These are phyloP conservation scores for Pyxicephalus adspersus DNA, from an alignment of 2,113 vertebrate species.

Conservation along the genomic window DNA sequence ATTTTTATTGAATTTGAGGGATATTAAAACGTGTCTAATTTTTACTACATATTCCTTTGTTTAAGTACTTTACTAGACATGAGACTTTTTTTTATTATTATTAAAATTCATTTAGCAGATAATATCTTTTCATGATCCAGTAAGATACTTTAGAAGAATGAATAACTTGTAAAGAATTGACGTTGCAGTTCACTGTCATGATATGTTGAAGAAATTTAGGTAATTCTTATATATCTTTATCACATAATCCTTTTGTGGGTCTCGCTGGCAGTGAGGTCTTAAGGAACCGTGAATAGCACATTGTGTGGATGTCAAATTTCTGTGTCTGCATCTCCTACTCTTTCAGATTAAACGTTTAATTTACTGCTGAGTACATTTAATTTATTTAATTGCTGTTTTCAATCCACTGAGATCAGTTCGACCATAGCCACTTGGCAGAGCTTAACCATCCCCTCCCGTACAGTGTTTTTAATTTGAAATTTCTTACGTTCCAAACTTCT, in stretches of 20 bases:
- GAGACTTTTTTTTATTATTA: too few relatives aligned
- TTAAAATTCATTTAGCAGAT: not conserved
- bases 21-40: too few relatives aligned
- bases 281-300: conserved; percentile 37
- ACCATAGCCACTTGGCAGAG: conserved; percentile 24
- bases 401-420: conserved; percentile 9
- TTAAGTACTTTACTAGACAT: too few relatives aligned
- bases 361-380: conserved; percentile 35
- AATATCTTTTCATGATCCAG: not conserved
- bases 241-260: conserved; percentile 39
- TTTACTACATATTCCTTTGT: too few relatives aligned
- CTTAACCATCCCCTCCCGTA: not conserved
- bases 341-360: conserved; percentile 39
- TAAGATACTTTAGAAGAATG: conserved; percentile 23
- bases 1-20: too few relatives aligned
- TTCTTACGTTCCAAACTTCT: not conserved
- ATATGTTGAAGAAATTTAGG: conserved; percentile 27
- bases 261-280: conserved; percentile 26
- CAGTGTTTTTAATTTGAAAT: conserved; percentile 19
- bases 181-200: conserved; percentile 25
- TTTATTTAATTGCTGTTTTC: conserved; percentile 54
- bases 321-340: not conserved
- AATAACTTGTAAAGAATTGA: not conserved
- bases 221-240: not conserved
- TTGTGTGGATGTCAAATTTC: conserved; percentile 39